Evolutionary conservation across 2,113 vertebrate genomes (phyloP).

Genomic region (Melanocharis versteri): DNA sequence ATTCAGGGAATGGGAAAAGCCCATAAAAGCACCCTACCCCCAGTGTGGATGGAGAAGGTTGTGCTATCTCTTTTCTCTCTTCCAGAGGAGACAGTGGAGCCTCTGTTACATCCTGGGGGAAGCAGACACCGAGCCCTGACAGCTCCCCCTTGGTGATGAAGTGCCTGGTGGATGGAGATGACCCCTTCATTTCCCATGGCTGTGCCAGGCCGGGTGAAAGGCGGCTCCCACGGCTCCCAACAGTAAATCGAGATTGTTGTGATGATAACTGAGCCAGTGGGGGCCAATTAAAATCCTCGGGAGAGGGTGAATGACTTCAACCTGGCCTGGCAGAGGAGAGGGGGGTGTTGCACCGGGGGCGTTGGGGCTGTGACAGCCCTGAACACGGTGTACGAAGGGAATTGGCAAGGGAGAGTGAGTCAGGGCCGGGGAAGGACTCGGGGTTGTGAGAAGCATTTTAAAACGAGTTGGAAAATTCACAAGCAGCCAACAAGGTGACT

Average conservation of each 20-base stretch:
- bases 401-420: background rate
- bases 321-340: background rate
- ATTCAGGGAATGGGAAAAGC: background rate
- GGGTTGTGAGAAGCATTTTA: background rate
- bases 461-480: background rate
- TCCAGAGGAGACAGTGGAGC: background rate
- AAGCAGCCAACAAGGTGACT: background rate
- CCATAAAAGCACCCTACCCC: background rate
- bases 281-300: background rate
- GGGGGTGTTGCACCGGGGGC: background rate
- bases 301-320: background rate
- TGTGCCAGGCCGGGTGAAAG: background rate
- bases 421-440: background rate
- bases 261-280: background rate
- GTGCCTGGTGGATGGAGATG: background rate
- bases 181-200: accelerated
- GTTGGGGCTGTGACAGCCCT: background rate
- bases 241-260: background rate
- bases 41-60: accelerated
- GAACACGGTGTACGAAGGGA: accelerated
- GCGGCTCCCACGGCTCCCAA: background rate
- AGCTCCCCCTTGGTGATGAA: accelerated
- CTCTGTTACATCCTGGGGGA: background rate
- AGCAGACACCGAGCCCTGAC: background rate
- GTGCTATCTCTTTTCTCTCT: background rate